These are phyloP conservation scores for Urocynchramus pylzowi DNA, from an alignment of 2,113 vertebrate genomes.

Conservation along the genomic window DNA sequence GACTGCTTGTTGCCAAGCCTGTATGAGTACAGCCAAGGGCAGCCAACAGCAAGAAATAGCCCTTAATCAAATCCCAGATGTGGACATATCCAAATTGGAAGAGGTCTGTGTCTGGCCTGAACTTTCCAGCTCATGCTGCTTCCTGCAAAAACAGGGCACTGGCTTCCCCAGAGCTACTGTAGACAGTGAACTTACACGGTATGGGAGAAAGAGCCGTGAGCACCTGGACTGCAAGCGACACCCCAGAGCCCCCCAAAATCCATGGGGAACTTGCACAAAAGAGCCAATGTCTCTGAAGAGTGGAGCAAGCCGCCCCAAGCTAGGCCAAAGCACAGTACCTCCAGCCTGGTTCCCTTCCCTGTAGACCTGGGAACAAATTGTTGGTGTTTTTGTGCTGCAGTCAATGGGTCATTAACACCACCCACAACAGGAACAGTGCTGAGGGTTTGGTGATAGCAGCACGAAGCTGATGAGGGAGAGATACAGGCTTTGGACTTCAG, in stretches of 20 bases:
- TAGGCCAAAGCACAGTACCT: not conserved
- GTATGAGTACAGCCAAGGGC: not conserved
- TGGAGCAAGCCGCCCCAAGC: not conserved
- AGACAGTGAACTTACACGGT: fast-evolving
- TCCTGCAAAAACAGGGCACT: not conserved
- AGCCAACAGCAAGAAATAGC: not conserved
- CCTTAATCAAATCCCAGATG: not conserved
- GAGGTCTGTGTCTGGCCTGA: not conserved
- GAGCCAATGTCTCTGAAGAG: not conserved
- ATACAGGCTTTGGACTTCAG: not conserved
- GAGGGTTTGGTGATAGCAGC: not conserved
- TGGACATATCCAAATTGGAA: not conserved
- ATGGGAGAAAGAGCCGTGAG: fast-evolving
- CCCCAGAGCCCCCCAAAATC: not conserved
- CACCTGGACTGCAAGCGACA: not conserved
- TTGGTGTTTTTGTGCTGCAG: not conserved
- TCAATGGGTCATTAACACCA: fast-evolving
- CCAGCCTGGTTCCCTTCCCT: not conserved
- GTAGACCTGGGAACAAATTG: not conserved
- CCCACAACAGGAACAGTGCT: fast-evolving
- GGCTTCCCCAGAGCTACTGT: not conserved
- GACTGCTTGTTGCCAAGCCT: not conserved
- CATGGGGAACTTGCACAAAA: not conserved
- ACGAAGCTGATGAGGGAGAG: not conserved
- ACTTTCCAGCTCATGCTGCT: not conserved